Conservation (phyloP, 1,140 invertebrate genomes). For the Octopus bimaculoides region DNA sequence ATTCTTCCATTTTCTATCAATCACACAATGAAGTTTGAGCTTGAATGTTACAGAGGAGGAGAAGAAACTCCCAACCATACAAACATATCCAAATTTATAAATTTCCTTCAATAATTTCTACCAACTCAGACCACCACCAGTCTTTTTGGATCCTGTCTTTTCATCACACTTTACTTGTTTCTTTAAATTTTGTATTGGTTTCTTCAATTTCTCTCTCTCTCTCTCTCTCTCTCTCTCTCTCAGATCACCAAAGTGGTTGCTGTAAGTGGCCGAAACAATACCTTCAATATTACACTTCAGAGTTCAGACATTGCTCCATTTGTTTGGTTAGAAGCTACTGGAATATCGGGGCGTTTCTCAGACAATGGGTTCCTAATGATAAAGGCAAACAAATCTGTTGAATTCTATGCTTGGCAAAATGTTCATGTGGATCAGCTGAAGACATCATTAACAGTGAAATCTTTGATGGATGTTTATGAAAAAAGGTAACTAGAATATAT, state of each 20-base stretch:
- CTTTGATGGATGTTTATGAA: constrained; percentile 45
- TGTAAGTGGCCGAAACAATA: constrained; percentile 5
- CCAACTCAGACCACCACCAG: too few relatives aligned
- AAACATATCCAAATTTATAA: too few relatives aligned
- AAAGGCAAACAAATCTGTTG: constrained; percentile 31
- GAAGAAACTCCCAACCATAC: too few relatives aligned
- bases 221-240: neutral
- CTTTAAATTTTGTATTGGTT: too few relatives aligned
- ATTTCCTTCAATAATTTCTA: too few relatives aligned
- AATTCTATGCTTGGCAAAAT: constrained; percentile 46
- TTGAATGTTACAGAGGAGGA: too few relatives aligned
- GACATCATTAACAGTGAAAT: constrained; percentile 40
- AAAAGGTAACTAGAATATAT: neutral
- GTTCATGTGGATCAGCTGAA: constrained; percentile 31
- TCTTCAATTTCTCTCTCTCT: neutral
- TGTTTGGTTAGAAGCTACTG: constrained; percentile 64
- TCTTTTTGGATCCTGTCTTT: too few relatives aligned
- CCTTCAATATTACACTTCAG: constrained; percentile 47
- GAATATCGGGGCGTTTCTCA: constrained; percentile 62
- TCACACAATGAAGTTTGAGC: too few relatives aligned
- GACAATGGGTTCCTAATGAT: constrained; percentile 67
- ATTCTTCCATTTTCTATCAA: too few relatives aligned
- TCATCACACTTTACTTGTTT: too few relatives aligned
- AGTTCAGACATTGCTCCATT: constrained; percentile 64
- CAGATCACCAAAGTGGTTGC: constrained; percentile 3